phyloP scores from a whole-genome alignment of 1,140 invertebrate genomes.

The Kradibia gibbosae region DNA sequence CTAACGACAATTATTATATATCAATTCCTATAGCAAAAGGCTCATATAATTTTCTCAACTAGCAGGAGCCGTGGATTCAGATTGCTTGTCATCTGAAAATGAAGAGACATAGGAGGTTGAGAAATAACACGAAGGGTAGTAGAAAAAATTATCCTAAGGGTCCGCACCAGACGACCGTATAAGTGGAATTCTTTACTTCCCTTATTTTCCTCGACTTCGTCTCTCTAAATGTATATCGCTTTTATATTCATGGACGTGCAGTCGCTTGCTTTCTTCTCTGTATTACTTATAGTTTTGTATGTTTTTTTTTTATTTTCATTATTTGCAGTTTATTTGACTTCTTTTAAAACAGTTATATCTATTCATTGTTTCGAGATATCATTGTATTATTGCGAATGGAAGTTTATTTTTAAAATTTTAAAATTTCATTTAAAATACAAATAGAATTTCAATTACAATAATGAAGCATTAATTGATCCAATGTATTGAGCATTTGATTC shows the following conservation, averaged over 20 bases:
- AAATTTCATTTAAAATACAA: neutral
- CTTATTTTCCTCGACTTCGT: neutral
- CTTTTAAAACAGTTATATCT: neutral
- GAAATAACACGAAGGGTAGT: slow-evolving; percentile 29
- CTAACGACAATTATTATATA: too few relatives aligned
- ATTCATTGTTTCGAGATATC: neutral
- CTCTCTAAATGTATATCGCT: neutral
- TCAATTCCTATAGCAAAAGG: neutral
- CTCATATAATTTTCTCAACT: slow-evolving; percentile 14
- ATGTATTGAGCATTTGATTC: neutral
- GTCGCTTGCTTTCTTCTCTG: neutral
- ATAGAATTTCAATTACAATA: neutral
- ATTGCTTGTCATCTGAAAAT: neutral
- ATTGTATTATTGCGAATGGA: neutral
- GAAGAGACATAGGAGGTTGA: neutral
- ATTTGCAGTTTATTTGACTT: neutral
- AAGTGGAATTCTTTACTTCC: slow-evolving; percentile 19
- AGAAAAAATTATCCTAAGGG: slow-evolving; percentile 19
- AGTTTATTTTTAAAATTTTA: neutral
- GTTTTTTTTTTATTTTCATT: neutral
- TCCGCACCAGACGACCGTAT: neutral
- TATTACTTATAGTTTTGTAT: neutral
- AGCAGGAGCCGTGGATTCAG: neutral
- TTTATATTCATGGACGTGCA: neutral
- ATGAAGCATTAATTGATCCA: neutral